Base-by-base conservation (phyloP, 2,113 vertebrate species). In the Apistogramma diplotaenia region DNA sequence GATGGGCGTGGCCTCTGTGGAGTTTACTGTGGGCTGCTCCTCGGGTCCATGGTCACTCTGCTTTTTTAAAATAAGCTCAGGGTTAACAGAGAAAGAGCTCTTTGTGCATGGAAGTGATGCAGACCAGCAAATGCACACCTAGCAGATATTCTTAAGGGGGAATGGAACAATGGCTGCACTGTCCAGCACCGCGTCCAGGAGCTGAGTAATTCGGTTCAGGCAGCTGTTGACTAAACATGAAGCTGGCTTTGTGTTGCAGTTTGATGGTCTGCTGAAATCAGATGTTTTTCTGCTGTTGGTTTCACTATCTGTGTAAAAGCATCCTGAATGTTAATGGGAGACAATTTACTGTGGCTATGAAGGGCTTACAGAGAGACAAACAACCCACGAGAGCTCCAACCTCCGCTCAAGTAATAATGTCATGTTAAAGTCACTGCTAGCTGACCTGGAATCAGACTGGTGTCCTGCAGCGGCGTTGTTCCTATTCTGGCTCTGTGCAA, bases 231-330 rank as follows among this genome's bases (percentile, higher is more conserved):
- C 59, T 83, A n/a, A 81, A 77, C 57, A 31, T 65, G 19, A 23
- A 3, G 8, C 53, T 82, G 70, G 79, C 55, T 83, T 76, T n/a
- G 58, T 27, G 72, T 23, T 33, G 19, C 46, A 76, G 62, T 8
- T 60, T 88, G 83, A 88, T 89, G 83, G 87, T 90, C 89, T 76
- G 77, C 19, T 89, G 85, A 78, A 80, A 72, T 81, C n/a, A 53
- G 57, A 51, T 13, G 16, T 74, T 51, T 70, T 19, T 70, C 10
- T 70, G 43, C 43, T 81, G 31, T 11, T 78, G 71, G 27, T 4
- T 37, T 3, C 13, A 19, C 35, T 54, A 19, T 43, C 25, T 74
- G 83, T 43, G 31, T 62, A 53, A 83, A 79, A 51, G 46, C 70
- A 58, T 54, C 49, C 21, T 37, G 4, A 35, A 18, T 60, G 31